Conservation (phyloP, 2,888 invertebrate genomes). For the Trachelus iudaicus region DNA sequence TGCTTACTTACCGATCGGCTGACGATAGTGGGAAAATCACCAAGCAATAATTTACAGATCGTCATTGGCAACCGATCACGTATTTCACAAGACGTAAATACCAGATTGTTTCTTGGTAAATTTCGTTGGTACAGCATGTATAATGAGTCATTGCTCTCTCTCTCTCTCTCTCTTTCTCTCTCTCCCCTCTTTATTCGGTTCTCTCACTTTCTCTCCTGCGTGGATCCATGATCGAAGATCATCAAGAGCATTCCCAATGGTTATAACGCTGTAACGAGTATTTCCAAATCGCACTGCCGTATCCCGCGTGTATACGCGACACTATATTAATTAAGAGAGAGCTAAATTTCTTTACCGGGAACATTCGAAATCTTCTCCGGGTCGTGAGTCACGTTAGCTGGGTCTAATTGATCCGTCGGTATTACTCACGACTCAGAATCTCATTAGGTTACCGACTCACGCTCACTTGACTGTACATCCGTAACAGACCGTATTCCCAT, state of each 20-base stretch:
- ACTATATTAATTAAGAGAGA: not conserved
- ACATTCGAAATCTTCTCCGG: not conserved
- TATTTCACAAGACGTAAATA: not conserved
- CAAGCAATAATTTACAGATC: not conserved
- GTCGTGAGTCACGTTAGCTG: conserved; percentile 1
- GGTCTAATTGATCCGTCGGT: conserved; percentile 35
- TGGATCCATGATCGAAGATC: not conserved
- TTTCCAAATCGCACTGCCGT: not conserved
- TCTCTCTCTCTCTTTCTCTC: no score
- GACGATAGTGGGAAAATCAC: not conserved
- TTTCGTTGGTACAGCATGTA: not conserved
- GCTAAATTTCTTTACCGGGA: not conserved
- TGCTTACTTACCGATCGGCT: not conserved
- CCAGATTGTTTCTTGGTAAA: not conserved
- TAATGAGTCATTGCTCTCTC: not conserved
- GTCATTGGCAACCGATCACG: not conserved
- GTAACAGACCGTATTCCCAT: not conserved
- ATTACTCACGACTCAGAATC: conserved; percentile 36
- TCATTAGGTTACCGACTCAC: conserved; percentile 8
- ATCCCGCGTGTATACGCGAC: not conserved
- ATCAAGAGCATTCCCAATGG: not conserved
- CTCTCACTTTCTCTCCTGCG: not conserved
- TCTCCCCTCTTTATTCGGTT: not conserved
- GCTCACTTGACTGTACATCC: not conserved
- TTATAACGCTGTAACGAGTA: not conserved